Evolutionary conservation across 2,113 vertebrate species (phyloP), one percentile per base, ranked within the genome.

Genomic region (Nycticorax nycticorax): DNA sequence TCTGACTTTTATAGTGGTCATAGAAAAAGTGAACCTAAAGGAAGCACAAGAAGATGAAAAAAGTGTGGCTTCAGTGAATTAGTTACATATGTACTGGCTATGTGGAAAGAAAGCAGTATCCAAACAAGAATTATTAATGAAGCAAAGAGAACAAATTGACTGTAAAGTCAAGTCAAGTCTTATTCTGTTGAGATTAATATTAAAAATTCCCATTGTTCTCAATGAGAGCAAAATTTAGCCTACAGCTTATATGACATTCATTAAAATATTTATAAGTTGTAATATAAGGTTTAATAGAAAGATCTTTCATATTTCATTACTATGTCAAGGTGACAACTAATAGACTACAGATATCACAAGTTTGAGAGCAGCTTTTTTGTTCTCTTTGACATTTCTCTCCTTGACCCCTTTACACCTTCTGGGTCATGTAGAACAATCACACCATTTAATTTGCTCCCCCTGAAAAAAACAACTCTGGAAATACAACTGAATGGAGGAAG

Each of bases 311-410:
- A 74, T 91, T 81, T 66, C 82, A 74, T 80, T 83, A 84, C 72
- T 35, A 43, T 77, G 66, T 62, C 79, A 95, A 96, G 72, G 53
- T 74, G 72, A 76, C 63, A 95, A 75, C 32, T 81, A 84, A 48
- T 52, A 75, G 86, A 92, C 39, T 92, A n/a, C 14, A 77, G 69
- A 94, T n/a, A 53, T 28, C 68, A 35, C 68, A 63, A 75, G 5
- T 63, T 67, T 91, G 84, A 92, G 63, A 69, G 10, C 19, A 86
- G 28, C 6, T 78, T 91, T 66, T 82, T 43, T 81, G 10, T 56
- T 96, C 68, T 63, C 21, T n/a, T 63, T 92, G 55, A 85, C 19
- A 83, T 95, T 93, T 92, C 62, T 95, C 59, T 93, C 67, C 62
- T 85, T 95, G 63, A 83, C 12, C 62, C 20, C 45, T 71, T 82